Percentiles rank a stretch among this genome's conserved stretches.
Conservation (phyloP, 2,888 invertebrate species). For the Anorthoa munda region DNA sequence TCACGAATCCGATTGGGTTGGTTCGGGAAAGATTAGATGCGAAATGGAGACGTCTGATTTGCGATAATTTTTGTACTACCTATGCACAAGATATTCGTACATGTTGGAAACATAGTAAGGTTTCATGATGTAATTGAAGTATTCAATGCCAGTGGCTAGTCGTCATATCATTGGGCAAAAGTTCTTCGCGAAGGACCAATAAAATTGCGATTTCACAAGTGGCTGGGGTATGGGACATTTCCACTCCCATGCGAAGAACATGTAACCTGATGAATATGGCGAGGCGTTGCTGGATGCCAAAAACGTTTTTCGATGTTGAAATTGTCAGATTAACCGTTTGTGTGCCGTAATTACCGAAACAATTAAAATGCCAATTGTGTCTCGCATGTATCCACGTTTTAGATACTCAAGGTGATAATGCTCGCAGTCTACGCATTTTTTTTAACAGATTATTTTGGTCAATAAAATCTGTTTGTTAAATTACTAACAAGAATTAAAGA, state of each 20-base stretch:
- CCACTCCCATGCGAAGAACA: neutral
- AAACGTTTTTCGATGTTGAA: neutral
- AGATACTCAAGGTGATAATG: no score
- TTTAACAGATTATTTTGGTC: neutral
- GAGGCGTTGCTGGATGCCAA: neutral
- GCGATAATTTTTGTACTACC: neutral
- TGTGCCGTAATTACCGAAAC: no score
- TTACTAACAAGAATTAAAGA: neutral
- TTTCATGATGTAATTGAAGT: neutral
- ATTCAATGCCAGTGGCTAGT: neutral
- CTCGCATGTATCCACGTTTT: no score
- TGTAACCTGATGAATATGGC: neutral
- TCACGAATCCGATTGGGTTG: neutral
- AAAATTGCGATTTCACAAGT: neutral
- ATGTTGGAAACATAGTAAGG: no score
- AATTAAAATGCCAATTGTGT: no score
- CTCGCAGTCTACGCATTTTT: no score
- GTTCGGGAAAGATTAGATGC: conserved; percentile 1
- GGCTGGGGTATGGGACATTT: neutral
- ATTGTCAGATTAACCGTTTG: no score
- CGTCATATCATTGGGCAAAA: neutral
- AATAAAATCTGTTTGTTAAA: neutral
- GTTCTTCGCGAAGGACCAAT: neutral
- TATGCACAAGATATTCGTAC: no score
- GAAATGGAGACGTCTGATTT: neutral